These are phyloP conservation scores for Octodonta nipae DNA, from an alignment of 2,888 invertebrate species.

Conservation along the genomic window DNA sequence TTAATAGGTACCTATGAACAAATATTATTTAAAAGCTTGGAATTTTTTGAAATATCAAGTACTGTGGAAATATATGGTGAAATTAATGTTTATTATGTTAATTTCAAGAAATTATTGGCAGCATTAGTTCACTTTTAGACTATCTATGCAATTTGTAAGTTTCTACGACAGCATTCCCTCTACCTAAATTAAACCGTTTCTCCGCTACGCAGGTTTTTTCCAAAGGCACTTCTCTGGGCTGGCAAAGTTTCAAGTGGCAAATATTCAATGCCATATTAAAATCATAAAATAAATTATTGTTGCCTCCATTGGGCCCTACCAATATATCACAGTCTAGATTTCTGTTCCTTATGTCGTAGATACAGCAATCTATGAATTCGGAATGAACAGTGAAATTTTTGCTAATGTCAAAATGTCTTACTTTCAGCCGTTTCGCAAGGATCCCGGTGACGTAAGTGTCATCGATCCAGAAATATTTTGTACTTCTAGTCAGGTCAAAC, in stretches of 20 bases:
- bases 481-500: constrained; percentile 39
- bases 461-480: constrained; percentile 83
- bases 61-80: too few relatives aligned
- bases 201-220: constrained; percentile 48
- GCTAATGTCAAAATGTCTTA: constrained; percentile 45
- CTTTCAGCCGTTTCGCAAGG: constrained; percentile 44
- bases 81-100: too few relatives aligned
- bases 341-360: constrained; percentile 43
- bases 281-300: constrained; percentile 51
- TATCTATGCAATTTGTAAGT: constrained; percentile 20
- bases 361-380: constrained; percentile 60
- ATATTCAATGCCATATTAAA: constrained; percentile 49
- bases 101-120: background rate
- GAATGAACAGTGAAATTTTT: constrained; percentile 56
- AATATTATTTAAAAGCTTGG: too few relatives aligned
- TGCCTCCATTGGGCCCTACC: constrained; percentile 67
- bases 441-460: constrained; percentile 78
- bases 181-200: constrained; percentile 23
- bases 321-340: constrained; percentile 53
- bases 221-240: constrained; percentile 37
- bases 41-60: too few relatives aligned
- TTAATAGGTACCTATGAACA: too few relatives aligned
- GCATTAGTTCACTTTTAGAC: background rate
- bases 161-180: constrained; percentile 23
- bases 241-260: constrained; percentile 46